Evolutionary conservation across 2,888 invertebrate genomes (phyloP), one percentile per base, ranked within the genome.

Genomic region (Plemyria rubiginata): DNA sequence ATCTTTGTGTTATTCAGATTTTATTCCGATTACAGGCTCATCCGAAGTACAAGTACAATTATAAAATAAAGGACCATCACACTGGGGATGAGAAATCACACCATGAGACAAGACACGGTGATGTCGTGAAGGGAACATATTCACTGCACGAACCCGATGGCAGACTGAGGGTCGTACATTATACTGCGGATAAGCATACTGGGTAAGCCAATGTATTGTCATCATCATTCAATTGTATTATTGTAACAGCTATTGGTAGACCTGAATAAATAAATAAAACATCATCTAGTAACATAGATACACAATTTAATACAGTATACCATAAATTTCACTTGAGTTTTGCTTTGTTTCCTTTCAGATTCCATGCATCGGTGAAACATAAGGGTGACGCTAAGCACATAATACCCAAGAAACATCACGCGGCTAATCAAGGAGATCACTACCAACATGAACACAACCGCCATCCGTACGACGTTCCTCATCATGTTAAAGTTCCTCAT

Each of bases 21-120:
- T 32, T 32, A 32, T 38, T 38, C 36, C 4, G 9, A 9, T 54
- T 45, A 4, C 70, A 81, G 81, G 62, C 76, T 4, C 71, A 76
- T 32, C 80, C 79, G 0, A 81, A 81, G 48, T 81, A 79, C 58
- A 78, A 81, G 55, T 81, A 74, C 54, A 76, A 75, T 4, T 81
- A 81, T 65, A 77, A 79, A 67, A 74, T 81, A 36, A 75, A 77
- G 32, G 93, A 94, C 71, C 80, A 84, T 6, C 92, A 93, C 76
- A 94, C 94, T 16, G 92, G 92, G 13, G 94, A 94, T 77, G 82
- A 86, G 73, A 92, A 93, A 76, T 80, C 83, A 13, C 92, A 92
- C 73, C 87, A 90, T 62, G 94, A 94, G 73, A 72, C 77, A 36
- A 84, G 90, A 41, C 86, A 93, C 61, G 93, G 93, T 0, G 93